Evolutionary conservation across 2,113 vertebrate genomes (phyloP), one percentile per base, ranked within the genome.

Genomic region (Phrynosoma blainvillii): DNA sequence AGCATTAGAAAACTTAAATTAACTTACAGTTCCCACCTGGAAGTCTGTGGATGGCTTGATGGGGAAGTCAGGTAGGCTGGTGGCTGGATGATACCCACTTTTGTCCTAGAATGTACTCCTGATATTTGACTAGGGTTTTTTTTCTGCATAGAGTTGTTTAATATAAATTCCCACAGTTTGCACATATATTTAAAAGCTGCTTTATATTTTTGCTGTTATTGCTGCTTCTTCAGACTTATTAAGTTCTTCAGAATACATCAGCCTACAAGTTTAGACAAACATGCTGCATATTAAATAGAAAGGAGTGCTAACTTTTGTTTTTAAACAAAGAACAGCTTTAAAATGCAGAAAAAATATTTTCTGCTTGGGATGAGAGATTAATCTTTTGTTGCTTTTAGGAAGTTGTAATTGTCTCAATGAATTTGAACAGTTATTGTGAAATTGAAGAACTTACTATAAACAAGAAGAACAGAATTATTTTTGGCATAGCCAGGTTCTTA

Each of bases 401-500:
- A 40, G 2, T 89, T 75, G 82, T 89, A 77, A 23, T 66, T 70
- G 47, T 68, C 8, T 21, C 21, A 21, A 0, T 84, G 3, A 93
- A 59, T 84, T 25, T 75, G 59, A 84, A 23, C 80, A 13, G 20
- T 83, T n/a, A 52, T 82, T 92, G 68, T 84, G 3, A 87, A 86
- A 54, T n/a, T 84, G 79, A 86, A 83, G 83, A 90, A 79, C 82
- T 62, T 0, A 71, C 47, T 27, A 0, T 13, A 89, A 70, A 52
- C 42, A 79, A 88, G 82, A 5, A 0, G 18, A 84, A 23, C 47
- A 87, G 62, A 85, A 87, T 90, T 25, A 42, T 59, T 92, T 93
- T 87, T 86, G 4, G 12, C 71, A 2, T 92, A 92, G 47, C 79
- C 47, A 59, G 3, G 13, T 74, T 92, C 86, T 84, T 85, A 25